Evolutionary conservation across 2,113 vertebrate genomes (phyloP).

Genomic region (Catharus minimus): DNA sequence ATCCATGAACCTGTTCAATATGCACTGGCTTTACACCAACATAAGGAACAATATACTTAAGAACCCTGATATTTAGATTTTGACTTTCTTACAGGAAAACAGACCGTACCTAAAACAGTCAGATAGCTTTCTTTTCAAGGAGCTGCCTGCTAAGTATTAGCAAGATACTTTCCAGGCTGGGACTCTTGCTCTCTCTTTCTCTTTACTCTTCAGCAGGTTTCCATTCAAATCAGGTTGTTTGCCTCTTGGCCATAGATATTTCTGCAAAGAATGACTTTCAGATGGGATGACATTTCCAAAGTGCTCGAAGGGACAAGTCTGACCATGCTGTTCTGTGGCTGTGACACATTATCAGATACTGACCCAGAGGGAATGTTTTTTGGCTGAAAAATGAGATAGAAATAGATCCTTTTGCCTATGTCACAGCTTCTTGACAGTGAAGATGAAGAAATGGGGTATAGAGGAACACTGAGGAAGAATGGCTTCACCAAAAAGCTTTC

Average conservation of each 20-base stretch:
- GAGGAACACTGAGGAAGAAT: neutral
- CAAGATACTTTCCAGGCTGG: neutral
- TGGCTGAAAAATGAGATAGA: neutral
- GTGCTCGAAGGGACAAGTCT: neutral
- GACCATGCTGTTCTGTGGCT: neutral
- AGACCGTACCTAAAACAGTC: neutral
- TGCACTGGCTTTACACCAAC: neutral
- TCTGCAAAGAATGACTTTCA: neutral
- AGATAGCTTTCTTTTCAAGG: neutral
- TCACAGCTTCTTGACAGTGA: neutral
- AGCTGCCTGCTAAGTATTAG: neutral
- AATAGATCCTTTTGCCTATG: neutral
- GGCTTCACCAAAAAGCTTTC: neutral
- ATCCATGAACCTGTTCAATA: neutral
- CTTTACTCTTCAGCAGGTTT: neutral
- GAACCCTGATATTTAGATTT: neutral
- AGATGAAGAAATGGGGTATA: neutral
- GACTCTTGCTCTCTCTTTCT: neutral
- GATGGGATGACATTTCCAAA: neutral
- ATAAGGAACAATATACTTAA: neutral
- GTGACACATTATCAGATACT: neutral
- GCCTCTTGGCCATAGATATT: constrained; percentile 21
- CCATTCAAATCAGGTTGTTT: neutral
- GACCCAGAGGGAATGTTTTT: constrained; percentile 5
- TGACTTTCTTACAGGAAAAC: neutral